Percentiles rank a stretch among this genome's conserved stretches.
These are phyloP conservation scores for Pseudonaja textilis DNA, from an alignment of 2,113 vertebrate species.

Conservation along the genomic window DNA sequence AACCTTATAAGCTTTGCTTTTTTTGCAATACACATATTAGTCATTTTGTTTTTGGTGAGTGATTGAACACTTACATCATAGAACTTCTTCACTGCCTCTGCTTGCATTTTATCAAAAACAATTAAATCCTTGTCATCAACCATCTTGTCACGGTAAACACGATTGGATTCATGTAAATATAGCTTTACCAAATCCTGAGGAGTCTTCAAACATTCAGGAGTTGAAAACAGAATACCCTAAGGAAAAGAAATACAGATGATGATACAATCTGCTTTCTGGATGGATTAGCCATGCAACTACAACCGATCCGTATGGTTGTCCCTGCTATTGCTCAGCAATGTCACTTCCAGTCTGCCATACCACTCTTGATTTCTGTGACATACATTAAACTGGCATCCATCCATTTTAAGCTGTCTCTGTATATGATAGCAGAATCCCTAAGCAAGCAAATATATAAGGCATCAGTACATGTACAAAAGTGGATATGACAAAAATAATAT, in stretches of 20 bases:
- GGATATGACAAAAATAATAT: background rate
- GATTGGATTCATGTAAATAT: conserved; percentile 86
- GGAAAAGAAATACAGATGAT: conserved; percentile 9
- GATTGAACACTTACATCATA: conserved; percentile 75
- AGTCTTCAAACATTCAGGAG: conserved; percentile 76
- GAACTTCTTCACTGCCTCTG: conserved; percentile 80
- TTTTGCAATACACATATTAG: background rate
- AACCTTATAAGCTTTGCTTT: background rate
- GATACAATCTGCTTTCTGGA: background rate
- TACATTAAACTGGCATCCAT: background rate
- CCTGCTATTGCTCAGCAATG: background rate
- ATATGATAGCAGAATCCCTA: background rate
- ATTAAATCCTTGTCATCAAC: conserved; percentile 78
- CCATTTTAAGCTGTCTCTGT: background rate
- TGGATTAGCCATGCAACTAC: background rate
- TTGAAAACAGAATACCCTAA: conserved; percentile 88
- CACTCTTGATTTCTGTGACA: background rate
- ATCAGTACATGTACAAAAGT: background rate
- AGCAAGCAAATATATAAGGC: background rate
- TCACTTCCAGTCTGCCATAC: background rate
- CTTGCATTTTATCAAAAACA: conserved; percentile 86
- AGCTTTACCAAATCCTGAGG: conserved; percentile 81
- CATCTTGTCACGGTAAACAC: conserved; percentile 91
- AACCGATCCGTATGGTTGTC: background rate
- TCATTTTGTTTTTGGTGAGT: background rate